These are phyloP conservation scores for Elaphurus davidianus DNA, from an alignment of 2,113 vertebrate genomes.

Conservation along the genomic window DNA sequence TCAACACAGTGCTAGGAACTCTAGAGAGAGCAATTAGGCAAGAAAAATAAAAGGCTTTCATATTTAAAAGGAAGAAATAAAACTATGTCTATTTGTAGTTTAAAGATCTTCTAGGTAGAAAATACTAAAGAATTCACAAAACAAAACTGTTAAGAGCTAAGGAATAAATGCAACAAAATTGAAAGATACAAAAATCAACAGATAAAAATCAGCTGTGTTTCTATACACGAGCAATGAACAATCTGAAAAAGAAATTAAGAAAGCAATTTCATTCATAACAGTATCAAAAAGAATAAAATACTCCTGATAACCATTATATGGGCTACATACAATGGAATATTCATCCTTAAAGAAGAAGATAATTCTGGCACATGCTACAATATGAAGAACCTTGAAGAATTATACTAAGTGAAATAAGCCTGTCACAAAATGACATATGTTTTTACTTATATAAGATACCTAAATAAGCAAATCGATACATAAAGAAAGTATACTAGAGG, in stretches of 20 bases:
- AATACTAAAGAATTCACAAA: not conserved
- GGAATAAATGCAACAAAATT: slow-evolving; percentile 16
- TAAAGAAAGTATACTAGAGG: not conserved
- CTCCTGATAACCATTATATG: not conserved
- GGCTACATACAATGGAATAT: not conserved
- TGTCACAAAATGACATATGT: not conserved
- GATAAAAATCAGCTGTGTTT: not conserved
- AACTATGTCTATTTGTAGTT: not conserved
- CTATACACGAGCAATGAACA: not conserved
- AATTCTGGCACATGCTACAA: not conserved
- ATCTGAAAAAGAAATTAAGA: not conserved
- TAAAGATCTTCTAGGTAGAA: not conserved
- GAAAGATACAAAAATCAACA: not conserved
- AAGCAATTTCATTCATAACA: not conserved
- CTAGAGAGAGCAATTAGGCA: not conserved
- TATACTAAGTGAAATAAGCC: not conserved
- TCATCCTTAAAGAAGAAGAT: not conserved
- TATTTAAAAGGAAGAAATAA: slow-evolving; percentile 27
- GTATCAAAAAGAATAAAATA: slow-evolving; percentile 2
- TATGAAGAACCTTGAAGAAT: not conserved
- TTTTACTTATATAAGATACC: not conserved
- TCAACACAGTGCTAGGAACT: not conserved
- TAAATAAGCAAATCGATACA: not conserved
- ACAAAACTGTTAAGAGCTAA: not conserved
- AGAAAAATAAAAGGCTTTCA: slow-evolving; percentile 11